Conservation (phyloP, 1,140 invertebrate species). For the Leptopilina boulardi region DNA sequence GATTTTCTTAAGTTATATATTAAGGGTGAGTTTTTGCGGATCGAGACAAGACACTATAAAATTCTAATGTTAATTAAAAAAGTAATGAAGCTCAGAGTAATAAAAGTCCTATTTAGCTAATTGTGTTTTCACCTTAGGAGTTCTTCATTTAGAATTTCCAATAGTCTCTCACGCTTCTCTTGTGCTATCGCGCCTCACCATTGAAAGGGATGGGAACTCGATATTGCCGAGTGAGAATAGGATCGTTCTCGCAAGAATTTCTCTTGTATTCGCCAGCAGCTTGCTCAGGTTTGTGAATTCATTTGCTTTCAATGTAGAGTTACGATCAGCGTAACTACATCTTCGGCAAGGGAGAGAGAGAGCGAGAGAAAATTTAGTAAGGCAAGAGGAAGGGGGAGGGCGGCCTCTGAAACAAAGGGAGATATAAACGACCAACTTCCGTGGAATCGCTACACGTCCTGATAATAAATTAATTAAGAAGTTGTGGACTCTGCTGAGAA, state of each 20-base stretch:
- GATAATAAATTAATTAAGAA: conserved; percentile 14
- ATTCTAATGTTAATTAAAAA: conserved; percentile 33
- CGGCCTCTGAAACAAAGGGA: neutral
- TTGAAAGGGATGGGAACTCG: conserved; percentile 18
- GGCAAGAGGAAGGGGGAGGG: no score
- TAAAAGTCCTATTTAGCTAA: conserved; percentile 28
- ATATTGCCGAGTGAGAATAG: conserved; percentile 29
- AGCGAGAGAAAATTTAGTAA: conserved; percentile 14
- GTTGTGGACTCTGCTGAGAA: neutral
- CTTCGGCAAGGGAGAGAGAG: neutral
- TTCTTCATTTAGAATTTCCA: conserved; percentile 33
- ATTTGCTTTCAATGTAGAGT: conserved; percentile 31
- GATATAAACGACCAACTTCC: conserved; percentile 20
- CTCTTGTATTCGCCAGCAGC: conserved; percentile 22
- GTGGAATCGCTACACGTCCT: conserved; percentile 1
- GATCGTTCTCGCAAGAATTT: conserved; percentile 32
- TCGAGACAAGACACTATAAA: conserved; percentile 6
- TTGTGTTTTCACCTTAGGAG: conserved; percentile 26
- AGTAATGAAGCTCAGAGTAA: neutral
- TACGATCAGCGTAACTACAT: conserved; percentile 30
- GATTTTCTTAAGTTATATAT: neutral
- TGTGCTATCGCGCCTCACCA: conserved; percentile 2
- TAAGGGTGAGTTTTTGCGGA: neutral
- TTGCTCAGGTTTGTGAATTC: conserved; percentile 30
- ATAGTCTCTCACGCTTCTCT: conserved; percentile 33